These are phyloP conservation scores for Takifugu flavidus DNA, from an alignment of 2,113 vertebrate species.

Conservation along the genomic window DNA sequence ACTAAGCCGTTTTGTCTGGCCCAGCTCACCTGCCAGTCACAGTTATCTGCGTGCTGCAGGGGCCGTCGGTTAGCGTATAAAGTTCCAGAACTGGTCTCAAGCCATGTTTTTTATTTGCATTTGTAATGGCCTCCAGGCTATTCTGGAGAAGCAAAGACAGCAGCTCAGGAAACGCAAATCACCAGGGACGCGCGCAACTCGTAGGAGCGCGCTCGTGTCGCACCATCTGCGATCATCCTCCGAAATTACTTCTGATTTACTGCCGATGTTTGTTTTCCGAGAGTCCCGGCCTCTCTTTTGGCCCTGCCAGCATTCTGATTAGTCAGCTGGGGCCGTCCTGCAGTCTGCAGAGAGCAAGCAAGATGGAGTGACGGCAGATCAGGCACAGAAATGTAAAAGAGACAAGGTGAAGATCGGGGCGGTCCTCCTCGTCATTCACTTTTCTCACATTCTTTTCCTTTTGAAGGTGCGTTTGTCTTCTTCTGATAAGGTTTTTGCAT, in stretches of 20 bases:
- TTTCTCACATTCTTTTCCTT: too few species aligned
- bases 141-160: constrained; percentile 40
- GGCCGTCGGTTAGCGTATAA: constrained; percentile 20
- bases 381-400: constrained; percentile 18
- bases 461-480: not conserved
- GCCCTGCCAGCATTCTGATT: constrained; percentile 56
- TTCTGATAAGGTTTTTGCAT: not conserved
- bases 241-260: constrained; percentile 63
- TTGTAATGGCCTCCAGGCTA: constrained; percentile 51
- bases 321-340: constrained; percentile 54
- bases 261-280: constrained; percentile 53
- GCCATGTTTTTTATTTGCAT: constrained; percentile 73
- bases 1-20: not conserved
- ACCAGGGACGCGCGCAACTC: constrained; percentile 24
- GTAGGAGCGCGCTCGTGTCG: constrained; percentile 30
- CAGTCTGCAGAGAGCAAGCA: constrained; percentile 32
- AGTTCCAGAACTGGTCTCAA: constrained; percentile 46
- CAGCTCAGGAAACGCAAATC: constrained; percentile 49
- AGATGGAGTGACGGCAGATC: constrained; percentile 34
- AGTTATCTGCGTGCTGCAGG: not conserved
- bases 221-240: constrained; percentile 67
- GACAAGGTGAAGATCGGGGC: constrained; percentile 15
- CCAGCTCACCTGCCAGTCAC: constrained; percentile 11
- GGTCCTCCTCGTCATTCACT: too few species aligned
- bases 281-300: constrained; percentile 25